Evolutionary conservation across 2,113 vertebrate genomes (phyloP).

Genomic region (Trichomycterus rosablanca): DNA sequence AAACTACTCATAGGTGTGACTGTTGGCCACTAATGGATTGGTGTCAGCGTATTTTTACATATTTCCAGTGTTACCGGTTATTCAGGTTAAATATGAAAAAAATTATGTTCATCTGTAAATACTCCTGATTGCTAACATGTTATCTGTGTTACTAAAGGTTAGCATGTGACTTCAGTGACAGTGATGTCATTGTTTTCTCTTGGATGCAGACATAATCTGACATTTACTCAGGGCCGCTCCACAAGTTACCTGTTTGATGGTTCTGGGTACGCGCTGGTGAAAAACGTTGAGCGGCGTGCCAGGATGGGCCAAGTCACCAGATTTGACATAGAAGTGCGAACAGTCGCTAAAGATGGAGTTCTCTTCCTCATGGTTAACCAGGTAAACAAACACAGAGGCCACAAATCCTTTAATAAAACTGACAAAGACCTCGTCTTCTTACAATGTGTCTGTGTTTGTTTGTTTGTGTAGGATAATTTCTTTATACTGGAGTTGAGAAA

Average conservation of each 20-base stretch:
- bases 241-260: slow-evolving; percentile 95
- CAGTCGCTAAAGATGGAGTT: slow-evolving; percentile 79
- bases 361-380: slow-evolving; percentile 88
- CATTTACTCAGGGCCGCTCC: slow-evolving; percentile 89
- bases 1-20: too few relatives aligned
- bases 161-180: too few relatives aligned
- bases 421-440: neutral
- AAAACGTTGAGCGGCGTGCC: slow-evolving; percentile 80
- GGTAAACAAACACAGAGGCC: slow-evolving; percentile 63
- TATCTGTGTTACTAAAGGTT: too few relatives aligned
- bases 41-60: too few relatives aligned
- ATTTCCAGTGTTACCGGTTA: too few relatives aligned
- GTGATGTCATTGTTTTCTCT: slow-evolving; percentile 27
- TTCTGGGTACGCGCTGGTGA: slow-evolving; percentile 84
- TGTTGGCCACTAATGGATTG: too few relatives aligned
- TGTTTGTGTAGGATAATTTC: slow-evolving; percentile 76
- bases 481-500: slow-evolving; percentile 88
- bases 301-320: slow-evolving; percentile 82
- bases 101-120: too few relatives aligned
- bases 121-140: too few relatives aligned
- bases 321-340: slow-evolving; percentile 92
- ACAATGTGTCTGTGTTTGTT: slow-evolving; percentile 13
- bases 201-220: slow-evolving; percentile 83
- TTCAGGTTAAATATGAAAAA: too few relatives aligned
- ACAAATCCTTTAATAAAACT: neutral